phyloP scores from a whole-genome alignment of 1,140 invertebrate genomes.

The Leguminivora glycinivorella region DNA sequence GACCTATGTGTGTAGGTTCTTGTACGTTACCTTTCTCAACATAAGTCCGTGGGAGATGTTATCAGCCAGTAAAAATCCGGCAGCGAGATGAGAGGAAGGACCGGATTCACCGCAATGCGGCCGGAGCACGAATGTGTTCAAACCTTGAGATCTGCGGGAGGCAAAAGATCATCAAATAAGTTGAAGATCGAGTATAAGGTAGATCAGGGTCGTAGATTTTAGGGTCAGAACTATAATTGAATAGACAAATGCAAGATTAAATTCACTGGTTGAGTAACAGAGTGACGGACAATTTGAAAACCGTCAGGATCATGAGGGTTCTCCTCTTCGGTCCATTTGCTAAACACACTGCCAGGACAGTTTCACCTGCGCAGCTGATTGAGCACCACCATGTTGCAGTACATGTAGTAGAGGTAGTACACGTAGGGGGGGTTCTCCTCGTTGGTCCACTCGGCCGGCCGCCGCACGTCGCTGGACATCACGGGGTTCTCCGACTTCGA shows the following conservation, averaged over 20 bases:
- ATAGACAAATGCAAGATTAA: no score
- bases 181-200: no score
- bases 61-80: slow-evolving; percentile 97
- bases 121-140: slow-evolving; percentile 97
- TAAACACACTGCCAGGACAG: slow-evolving; percentile 78
- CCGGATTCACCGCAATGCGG: slow-evolving; percentile 99
- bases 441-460: slow-evolving; percentile 92
- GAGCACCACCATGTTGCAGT: slow-evolving; percentile 96
- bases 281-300: no score
- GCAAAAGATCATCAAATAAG: background rate
- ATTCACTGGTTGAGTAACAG: no score
- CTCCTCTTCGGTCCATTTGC: slow-evolving; percentile 92
- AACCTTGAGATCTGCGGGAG: slow-evolving; percentile 86
- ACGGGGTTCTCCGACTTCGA: slow-evolving; percentile 98
- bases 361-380: slow-evolving; percentile 95
- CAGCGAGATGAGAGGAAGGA: slow-evolving; percentile 96
- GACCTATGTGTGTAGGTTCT: no score
- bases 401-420: slow-evolving; percentile 99
- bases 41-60: slow-evolving; percentile 99
- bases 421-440: slow-evolving; percentile 98
- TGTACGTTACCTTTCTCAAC: slow-evolving; percentile 88
- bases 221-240: no score
- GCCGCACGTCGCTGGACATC: slow-evolving; percentile 91
- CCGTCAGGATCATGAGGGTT: no score
- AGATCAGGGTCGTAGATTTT: no score